Evolutionary conservation across 2,113 vertebrate species (phyloP).

Genomic region (Platichthys stellatus): DNA sequence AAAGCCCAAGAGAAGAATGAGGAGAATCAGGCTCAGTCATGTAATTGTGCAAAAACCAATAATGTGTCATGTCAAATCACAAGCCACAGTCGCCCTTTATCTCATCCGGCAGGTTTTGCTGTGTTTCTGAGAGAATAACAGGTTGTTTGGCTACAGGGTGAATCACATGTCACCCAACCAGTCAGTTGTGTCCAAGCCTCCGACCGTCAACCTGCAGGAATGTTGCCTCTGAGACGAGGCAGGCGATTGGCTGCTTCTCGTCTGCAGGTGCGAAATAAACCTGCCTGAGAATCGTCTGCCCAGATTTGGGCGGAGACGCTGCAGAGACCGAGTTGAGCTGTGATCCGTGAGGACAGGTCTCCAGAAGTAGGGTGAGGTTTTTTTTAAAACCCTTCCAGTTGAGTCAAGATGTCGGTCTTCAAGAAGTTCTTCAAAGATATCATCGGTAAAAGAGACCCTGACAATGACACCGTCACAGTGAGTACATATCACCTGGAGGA

Average conservation of each 20-base stretch:
- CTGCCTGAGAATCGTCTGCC: constrained; percentile 1
- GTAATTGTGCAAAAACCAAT: too few species aligned
- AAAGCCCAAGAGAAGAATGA: too few species aligned
- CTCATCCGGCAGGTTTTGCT: neutral
- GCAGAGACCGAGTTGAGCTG: constrained; percentile 14
- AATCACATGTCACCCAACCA: constrained; percentile 30
- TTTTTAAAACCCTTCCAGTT: neutral
- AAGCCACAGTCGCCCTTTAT: too few species aligned
- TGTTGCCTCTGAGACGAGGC: constrained; percentile 20
- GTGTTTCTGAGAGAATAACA: neutral
- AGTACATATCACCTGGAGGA: constrained; percentile 15
- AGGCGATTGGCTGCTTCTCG: constrained; percentile 45
- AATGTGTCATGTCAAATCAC: neutral
- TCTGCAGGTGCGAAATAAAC: constrained; percentile 20
- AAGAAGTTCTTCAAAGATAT: constrained; percentile 55
- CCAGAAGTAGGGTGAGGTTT: neutral
- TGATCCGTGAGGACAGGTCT: neutral
- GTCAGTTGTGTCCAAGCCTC: constrained; percentile 22
- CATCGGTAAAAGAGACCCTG: constrained; percentile 39
- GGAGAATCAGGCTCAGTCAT: too few species aligned
- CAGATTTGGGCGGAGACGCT: constrained; percentile 41
- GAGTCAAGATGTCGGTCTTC: constrained; percentile 64
- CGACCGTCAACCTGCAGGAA: constrained; percentile 30
- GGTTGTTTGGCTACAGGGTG: constrained; percentile 26
- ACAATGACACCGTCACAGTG: constrained; percentile 45